Base-by-base conservation (phyloP, 2,113 vertebrate species). In the Anarrhichthys ocellatus region DNA sequence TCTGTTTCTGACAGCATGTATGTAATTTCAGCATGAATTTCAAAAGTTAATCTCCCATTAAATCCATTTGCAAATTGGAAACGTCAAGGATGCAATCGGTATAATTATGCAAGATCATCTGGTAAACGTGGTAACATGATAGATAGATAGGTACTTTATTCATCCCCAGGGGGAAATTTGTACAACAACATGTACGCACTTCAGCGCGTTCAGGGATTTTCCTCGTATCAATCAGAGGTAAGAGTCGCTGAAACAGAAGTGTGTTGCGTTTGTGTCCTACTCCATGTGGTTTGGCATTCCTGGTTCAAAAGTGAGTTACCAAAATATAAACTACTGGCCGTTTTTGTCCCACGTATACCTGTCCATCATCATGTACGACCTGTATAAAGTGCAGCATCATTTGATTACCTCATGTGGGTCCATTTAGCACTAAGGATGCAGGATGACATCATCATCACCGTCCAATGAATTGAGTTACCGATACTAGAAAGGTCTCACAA, bases 101-200 rank as follows among this genome's bases (percentile, higher is more conserved):
- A n/a, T 50, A 27, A 67, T 73, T 81, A 50, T 50, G 22, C 52
- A 46, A 34, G 48, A 66, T 67, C 6, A 38, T 50, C 29, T 65
- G 50, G 52, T 74, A 80, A 67, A 29, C 63, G n/a, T 72, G 46
- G 17, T 36, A 54, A 54, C 17, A 27, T 27, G 27, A 27, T 27
- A 27, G 27, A 27, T 27, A 27, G 27, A 27, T 27, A 27, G 27
- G 27, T 27, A 27, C 27, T 27, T 27, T 27, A 27, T 27, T 27
- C 27, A 27, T 27, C 27, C 27, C 27, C 27, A 27, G 27, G 27
- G 27, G 27, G 27, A 27, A 27, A 27, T 27, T 27, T 27, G 27
- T 27, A 27, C 27, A 27, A 27, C 27, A 27, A 27, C 27, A 46
- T 58, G 69, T 2, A 44, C 27, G 34, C 58, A 9, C 32, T 5